Percentiles rank a stretch among this genome's conserved stretches.
Evolutionary conservation across 2,888 invertebrate species (phyloP).

Genomic region (Nowickia ferox): DNA sequence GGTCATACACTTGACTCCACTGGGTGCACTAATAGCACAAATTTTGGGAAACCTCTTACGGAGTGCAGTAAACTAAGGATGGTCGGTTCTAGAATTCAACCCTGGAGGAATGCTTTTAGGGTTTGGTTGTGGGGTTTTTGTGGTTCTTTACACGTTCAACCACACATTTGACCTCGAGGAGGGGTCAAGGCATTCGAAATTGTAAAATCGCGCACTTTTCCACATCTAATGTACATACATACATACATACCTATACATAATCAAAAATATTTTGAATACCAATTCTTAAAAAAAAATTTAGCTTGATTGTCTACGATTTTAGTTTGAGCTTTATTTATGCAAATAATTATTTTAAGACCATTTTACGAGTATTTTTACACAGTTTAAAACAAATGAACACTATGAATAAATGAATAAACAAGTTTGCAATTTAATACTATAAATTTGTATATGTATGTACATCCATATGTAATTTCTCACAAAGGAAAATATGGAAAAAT

Average conservation of each 20-base stretch:
- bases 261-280: constrained; percentile 13
- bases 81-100: too few species aligned
- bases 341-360: constrained; percentile 52
- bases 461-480: not conserved
- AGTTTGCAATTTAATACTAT: constrained; percentile 43
- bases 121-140: too few species aligned
- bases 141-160: too few species aligned
- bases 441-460: constrained; percentile 40
- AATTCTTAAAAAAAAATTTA: not conserved
- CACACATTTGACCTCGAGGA: too few species aligned
- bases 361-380: constrained; percentile 37
- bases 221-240: not conserved
- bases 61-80: too few species aligned
- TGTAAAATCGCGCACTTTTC: too few species aligned
- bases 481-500: constrained; percentile 51
- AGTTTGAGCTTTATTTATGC: constrained; percentile 50
- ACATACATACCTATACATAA: not conserved
- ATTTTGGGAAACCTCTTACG: too few species aligned
- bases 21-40: too few species aligned
- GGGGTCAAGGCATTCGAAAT: too few species aligned
- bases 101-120: too few species aligned
- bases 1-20: too few species aligned
- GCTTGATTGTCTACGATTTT: constrained; percentile 42
- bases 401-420: constrained; percentile 41
- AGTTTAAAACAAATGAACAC: constrained; percentile 19